Conservation (phyloP, 2,888 invertebrate genomes). For the Eupithecia subumbrata region DNA sequence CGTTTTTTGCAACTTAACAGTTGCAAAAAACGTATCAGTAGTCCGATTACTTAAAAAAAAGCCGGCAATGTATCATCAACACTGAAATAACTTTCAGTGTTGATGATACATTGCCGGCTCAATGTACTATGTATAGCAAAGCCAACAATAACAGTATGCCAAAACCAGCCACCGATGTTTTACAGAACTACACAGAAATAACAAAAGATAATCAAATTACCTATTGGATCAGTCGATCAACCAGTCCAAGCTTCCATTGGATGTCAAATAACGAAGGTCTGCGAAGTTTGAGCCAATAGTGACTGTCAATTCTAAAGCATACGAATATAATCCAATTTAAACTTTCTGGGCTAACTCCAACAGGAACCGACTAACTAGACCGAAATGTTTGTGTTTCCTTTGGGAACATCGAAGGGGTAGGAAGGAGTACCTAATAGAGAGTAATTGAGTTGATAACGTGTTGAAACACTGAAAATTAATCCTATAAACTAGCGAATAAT, state of each 20-base stretch:
- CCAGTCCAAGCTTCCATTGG: not conserved
- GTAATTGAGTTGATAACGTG: not conserved
- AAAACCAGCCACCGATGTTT: not conserved
- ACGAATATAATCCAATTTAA: conserved; percentile 43
- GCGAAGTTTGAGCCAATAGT: conserved; percentile 28
- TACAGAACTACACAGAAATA: not conserved
- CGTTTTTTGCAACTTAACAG: too few species aligned
- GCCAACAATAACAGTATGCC: not conserved
- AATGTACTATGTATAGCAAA: too few species aligned
- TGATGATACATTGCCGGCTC: too few species aligned
- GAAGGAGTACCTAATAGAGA: not conserved
- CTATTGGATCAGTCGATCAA: not conserved
- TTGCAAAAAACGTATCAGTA: too few species aligned
- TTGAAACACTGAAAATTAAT: not conserved
- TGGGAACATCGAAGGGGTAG: conserved; percentile 18
- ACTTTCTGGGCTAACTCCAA: conserved; percentile 31
- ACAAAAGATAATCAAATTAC: not conserved
- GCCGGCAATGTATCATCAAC: too few species aligned
- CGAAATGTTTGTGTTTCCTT: conserved; percentile 37
- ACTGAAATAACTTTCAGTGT: too few species aligned
- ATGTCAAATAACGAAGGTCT: not conserved
- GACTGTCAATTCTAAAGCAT: conserved; percentile 40
- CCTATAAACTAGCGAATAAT: not conserved
- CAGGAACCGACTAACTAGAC: conserved; percentile 31
- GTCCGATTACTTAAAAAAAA: too few species aligned